Evolutionary conservation across 2,888 invertebrate genomes (phyloP).

Genomic region (Dusona sp.): DNA sequence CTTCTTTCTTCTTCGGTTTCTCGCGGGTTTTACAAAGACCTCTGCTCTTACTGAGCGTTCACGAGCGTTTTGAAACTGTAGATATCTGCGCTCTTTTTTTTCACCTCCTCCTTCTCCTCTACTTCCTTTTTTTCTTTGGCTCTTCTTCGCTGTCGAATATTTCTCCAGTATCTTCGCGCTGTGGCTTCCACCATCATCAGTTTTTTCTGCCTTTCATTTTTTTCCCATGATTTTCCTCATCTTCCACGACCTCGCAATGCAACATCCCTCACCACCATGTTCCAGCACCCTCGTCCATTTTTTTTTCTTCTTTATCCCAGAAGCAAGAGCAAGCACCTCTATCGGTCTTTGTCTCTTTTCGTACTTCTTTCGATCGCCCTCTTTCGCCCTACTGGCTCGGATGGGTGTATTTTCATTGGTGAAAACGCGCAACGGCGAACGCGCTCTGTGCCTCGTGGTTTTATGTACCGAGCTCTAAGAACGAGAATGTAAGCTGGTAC

Average conservation of each 20-base stretch:
- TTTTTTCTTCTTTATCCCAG: conserved; percentile 46
- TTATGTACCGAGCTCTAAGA: conserved; percentile 73
- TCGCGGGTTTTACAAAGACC: conserved; percentile 69
- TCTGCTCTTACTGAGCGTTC: conserved; percentile 69
- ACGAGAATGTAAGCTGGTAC: conserved; percentile 61
- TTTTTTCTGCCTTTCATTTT: conserved; percentile 57
- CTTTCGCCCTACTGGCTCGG: conserved; percentile 54
- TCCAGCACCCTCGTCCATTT: conserved; percentile 39
- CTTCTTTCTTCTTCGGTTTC: conserved; percentile 68
- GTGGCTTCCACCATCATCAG: conserved; percentile 53
- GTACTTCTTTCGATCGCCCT: conserved; percentile 64
- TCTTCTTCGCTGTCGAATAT: conserved; percentile 55
- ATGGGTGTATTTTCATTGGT: conserved; percentile 38
- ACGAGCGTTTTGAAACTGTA: conserved; percentile 56
- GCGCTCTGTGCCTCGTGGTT: conserved; percentile 43
- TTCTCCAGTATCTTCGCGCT: conserved; percentile 59
- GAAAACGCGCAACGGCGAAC: conserved; percentile 29
- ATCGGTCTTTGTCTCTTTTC: conserved; percentile 61
- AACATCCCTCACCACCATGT: conserved; percentile 51
- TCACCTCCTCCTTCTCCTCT: conserved; percentile 30
- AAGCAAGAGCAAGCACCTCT: conserved; percentile 25
- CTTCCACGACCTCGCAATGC: conserved; percentile 18
- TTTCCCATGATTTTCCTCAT: conserved; percentile 53
- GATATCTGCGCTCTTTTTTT: conserved; percentile 39
- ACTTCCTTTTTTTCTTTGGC: conserved; percentile 22